A percentile compares a stretch with the other conserved stretches of the same genome.
Conservation (phyloP, 2,888 invertebrate genomes). For the Terebella lapidaria region DNA sequence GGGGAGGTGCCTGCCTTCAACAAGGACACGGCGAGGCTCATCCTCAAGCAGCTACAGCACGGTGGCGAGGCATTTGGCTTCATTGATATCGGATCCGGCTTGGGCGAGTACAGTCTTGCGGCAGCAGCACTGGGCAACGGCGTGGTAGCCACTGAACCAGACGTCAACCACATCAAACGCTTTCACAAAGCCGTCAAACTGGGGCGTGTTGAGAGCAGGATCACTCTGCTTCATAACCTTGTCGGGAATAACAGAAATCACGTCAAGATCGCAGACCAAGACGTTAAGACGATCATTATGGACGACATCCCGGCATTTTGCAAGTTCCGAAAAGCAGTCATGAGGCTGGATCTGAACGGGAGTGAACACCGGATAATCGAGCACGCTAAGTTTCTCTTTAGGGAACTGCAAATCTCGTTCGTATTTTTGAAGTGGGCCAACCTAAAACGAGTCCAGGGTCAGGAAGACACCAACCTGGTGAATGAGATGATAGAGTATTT, state of each 20-base stretch:
- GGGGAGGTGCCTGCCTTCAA: neutral
- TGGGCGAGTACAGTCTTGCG: neutral
- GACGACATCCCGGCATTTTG: conserved; percentile 1
- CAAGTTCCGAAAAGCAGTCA: neutral
- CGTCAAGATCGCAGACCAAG: neutral
- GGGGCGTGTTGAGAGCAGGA: neutral
- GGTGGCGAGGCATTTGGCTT: neutral
- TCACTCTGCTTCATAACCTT: neutral
- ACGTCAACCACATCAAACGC: neutral
- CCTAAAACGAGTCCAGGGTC: neutral
- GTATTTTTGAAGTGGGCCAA: neutral
- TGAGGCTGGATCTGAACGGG: neutral
- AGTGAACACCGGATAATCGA: neutral
- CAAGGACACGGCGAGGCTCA: neutral
- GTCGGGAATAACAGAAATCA: neutral
- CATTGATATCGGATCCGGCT: neutral
- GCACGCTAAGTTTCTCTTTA: neutral
- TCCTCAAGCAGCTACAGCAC: neutral
- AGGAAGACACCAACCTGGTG: neutral
- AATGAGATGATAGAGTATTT: neutral
- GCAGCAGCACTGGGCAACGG: neutral
- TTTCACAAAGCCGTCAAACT: conserved; percentile 1
- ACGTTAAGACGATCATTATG: neutral
- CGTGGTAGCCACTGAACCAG: neutral
- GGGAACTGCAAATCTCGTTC: neutral